phyloP scores from a whole-genome alignment of 2,113 vertebrate species.

The Melanerpes formicivorus region DNA sequence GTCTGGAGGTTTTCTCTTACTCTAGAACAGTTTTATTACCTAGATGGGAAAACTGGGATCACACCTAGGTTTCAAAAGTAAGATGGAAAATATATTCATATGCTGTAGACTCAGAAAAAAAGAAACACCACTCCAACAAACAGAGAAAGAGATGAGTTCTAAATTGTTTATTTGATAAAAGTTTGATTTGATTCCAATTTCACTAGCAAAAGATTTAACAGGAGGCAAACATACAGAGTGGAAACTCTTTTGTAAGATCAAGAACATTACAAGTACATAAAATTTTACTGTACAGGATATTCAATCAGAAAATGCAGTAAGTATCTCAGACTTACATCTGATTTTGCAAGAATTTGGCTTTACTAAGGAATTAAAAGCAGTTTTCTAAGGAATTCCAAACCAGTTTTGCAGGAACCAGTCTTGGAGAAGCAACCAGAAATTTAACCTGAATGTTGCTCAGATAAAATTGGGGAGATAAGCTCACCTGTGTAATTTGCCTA shows the following conservation, averaged over 20 bases:
- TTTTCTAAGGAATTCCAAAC: not conserved
- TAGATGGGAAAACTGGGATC: not conserved
- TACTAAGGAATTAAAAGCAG: not conserved
- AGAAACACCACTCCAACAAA: too few relatives aligned
- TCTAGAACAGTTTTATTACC: not conserved
- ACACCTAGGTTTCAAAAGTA: not conserved
- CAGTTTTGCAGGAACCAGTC: not conserved
- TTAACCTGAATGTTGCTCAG: not conserved
- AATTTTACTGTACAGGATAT: not conserved
- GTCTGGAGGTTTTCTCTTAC: not conserved
- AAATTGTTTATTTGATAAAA: not conserved
- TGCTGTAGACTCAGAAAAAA: not conserved
- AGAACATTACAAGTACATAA: not conserved
- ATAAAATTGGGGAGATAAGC: not conserved
- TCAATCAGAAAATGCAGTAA: not conserved
- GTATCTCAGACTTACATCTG: not conserved
- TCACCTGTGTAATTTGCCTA: not conserved
- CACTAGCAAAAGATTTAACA: not conserved
- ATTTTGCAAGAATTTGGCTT: not conserved
- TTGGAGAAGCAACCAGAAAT: not conserved
- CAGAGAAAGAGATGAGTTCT: not conserved
- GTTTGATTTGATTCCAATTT: not conserved
- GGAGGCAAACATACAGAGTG: not conserved
- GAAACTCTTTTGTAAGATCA: not conserved
- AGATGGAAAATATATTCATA: not conserved